Conservation (phyloP, 2,797 vertebrate genomes). For the Erpetoichthys calabaricus region DNA sequence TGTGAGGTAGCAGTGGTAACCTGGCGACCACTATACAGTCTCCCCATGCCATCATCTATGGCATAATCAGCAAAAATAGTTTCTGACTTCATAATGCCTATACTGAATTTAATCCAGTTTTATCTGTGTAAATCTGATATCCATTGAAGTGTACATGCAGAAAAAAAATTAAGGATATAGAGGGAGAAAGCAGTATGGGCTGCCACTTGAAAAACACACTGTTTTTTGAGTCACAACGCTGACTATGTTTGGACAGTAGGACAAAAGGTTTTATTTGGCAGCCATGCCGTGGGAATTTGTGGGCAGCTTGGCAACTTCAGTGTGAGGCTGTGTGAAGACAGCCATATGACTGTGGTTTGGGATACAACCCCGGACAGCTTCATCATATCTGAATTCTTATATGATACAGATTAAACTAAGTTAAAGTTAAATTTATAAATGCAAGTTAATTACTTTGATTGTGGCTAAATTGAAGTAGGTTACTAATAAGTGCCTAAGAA, state of each 20-base stretch:
- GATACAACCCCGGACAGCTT: background rate
- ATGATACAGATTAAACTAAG: background rate
- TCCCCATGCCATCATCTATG: no score
- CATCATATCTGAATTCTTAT: constrained; percentile 2
- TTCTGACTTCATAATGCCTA: constrained; percentile 14
- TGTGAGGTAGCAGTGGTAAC: no score
- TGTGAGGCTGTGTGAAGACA: constrained; percentile 3
- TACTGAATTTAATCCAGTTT: constrained; percentile 25
- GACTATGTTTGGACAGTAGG: constrained; percentile 20
- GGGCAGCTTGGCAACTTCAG: constrained; percentile 20
- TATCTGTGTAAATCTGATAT: constrained; percentile 30
- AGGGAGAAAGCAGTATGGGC: constrained; percentile 16
- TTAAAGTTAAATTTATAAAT: no score
- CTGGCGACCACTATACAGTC: no score
- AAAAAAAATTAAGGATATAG: constrained; percentile 22
- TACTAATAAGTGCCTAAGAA: no score
- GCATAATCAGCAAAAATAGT: constrained; percentile 29
- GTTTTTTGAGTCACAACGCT: constrained; percentile 18
- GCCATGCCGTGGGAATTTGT: constrained; percentile 32
- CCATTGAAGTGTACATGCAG: constrained; percentile 13
- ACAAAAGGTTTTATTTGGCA: constrained; percentile 19
- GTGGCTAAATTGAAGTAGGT: no score
- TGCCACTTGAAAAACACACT: constrained; percentile 10
- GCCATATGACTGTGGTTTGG: constrained; percentile 10
- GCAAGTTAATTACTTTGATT: no score